phyloP scores from a whole-genome alignment of 2,888 invertebrate species.

The Margaritifera margaritifera region DNA sequence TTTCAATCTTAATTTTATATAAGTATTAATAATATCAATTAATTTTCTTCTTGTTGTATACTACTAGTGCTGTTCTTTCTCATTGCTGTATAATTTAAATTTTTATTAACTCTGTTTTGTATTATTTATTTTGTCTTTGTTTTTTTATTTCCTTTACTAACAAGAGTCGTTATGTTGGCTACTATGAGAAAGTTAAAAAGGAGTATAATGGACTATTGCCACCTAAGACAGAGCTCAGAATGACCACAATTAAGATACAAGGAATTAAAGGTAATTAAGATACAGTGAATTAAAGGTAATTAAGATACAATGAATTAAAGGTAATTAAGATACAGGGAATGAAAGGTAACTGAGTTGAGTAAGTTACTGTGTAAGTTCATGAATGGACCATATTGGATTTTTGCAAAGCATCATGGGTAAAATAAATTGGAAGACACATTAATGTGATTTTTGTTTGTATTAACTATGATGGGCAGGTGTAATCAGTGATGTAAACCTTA shows the following conservation, averaged over 20 bases:
- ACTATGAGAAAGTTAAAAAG: constrained; percentile 73
- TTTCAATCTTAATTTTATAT: too few species aligned
- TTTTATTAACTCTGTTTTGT: not conserved
- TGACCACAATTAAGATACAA: constrained; percentile 70
- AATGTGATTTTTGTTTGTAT: too few species aligned
- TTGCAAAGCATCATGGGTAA: too few species aligned
- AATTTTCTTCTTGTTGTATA: not conserved
- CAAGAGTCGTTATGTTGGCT: constrained; percentile 75
- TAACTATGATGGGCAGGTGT: too few species aligned
- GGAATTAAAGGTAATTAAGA: constrained; percentile 70
- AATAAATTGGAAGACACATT: too few species aligned
- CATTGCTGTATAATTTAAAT: not conserved
- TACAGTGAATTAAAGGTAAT: too few species aligned
- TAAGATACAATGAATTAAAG: constrained; percentile 69
- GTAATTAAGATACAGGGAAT: too few species aligned
- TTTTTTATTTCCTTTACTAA: constrained; percentile 10
- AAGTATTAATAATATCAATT: too few species aligned
- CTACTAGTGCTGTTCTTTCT: not conserved
- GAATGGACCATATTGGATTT: too few species aligned
- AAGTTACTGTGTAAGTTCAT: not conserved
- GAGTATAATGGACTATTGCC: constrained; percentile 70
- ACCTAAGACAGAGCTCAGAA: constrained; percentile 62
- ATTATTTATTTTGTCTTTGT: not conserved
- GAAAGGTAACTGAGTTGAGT: constrained; percentile 60
- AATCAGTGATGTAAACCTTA: too few species aligned